A percentile compares a stretch with the other conserved stretches of the same genome.
Evolutionary conservation across 2,888 invertebrate species (phyloP).

Genomic region (Atethmia centrago): DNA sequence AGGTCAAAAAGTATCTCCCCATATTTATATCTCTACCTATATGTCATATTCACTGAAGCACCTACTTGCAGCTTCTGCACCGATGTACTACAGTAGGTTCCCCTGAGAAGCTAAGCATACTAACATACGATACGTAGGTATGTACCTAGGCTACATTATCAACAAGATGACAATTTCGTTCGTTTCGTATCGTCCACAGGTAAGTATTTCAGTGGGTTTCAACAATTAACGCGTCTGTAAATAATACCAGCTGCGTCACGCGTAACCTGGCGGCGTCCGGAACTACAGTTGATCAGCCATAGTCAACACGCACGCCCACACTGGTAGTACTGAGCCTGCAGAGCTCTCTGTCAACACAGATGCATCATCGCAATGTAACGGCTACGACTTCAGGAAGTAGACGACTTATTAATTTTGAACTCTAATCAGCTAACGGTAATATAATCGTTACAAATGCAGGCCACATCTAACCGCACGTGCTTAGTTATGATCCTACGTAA

Average conservation of each 20-base stretch:
- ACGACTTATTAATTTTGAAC: neutral
- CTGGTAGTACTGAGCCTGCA: neutral
- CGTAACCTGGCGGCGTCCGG: neutral
- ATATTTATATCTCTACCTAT: no score
- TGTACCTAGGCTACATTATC: no score
- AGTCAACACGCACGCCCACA: neutral
- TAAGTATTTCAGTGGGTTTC: neutral
- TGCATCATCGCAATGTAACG: neutral
- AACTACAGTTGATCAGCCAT: neutral
- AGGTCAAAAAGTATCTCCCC: neutral
- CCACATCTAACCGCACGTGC: neutral
- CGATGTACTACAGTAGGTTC: neutral
- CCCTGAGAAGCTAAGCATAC: neutral
- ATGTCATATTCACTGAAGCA: neutral
- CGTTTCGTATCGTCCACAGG: no score
- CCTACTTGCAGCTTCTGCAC: neutral
- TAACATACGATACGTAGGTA: neutral
- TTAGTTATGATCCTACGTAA: slow-evolving; percentile 6
- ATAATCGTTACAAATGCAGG: neutral
- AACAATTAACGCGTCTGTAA: neutral
- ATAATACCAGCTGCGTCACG: neutral
- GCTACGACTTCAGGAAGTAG: neutral
- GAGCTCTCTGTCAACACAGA: neutral
- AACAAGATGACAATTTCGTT: neutral
- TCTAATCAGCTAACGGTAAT: neutral